Evolutionary conservation across 1,140 invertebrate species (phyloP), one percentile per base, ranked within the genome.

Genomic region (Potamilus streckersoni): DNA sequence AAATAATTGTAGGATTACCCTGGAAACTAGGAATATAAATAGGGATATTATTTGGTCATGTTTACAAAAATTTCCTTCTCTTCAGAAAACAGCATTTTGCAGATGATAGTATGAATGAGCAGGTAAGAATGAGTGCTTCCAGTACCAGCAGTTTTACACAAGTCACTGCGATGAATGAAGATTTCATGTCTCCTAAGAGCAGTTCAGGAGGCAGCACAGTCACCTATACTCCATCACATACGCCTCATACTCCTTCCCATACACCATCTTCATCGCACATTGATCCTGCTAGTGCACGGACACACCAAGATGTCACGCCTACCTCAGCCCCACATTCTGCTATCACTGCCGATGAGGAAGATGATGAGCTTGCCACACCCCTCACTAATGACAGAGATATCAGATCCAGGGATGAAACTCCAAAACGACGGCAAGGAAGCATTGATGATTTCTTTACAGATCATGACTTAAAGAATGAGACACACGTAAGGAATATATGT

Each of bases 131-230:
- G 55, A 80, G 79, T 61, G 80, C 75, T 64, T 86, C 85, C 6
- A 38, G 82, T 76, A 86, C 86, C 8, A 88, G 86, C 76, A 87
- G 85, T 74, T 87, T 89, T 66, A 89, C 87, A 16, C 85, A 89
- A 62, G 89, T 90, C 27, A 87, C 89, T 17, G 84, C 83, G 2
- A 82, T 89, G 70, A 84, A 86, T 60, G 86, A 86, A 16, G 86
- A 87, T 58, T 69, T 85, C 38, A 72, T 83, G 49, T 85, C 86
- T 6, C 86, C 85, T 6, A 76, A 76, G 20, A 85, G 85, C 69
- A 64, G 80, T 19, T 82, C 85, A 16, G 79, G 78, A 0, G 76
- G 70, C 16, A 85, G 82, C 67, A 83, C 83, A 6, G 74, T 85
- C 15, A 84, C 83, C 27, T 80, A 82, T 20, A 86, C 87, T 8